phyloP scores from a whole-genome alignment of 2,888 invertebrate genomes.

The Chelonus formosanus region DNA sequence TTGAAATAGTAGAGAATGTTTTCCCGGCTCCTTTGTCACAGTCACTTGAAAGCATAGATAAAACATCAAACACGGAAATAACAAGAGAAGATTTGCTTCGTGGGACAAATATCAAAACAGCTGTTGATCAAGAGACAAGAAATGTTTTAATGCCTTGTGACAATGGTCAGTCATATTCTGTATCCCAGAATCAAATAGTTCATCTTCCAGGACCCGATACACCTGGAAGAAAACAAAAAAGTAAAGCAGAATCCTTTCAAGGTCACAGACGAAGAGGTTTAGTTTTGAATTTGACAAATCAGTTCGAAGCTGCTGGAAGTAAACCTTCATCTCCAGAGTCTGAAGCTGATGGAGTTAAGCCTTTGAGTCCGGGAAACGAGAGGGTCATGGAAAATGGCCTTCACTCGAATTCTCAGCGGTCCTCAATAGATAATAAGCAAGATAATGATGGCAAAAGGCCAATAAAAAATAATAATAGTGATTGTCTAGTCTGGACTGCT shows the following conservation, averaged over 20 bases:
- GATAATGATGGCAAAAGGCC: conserved; percentile 29
- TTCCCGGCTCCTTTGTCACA: conserved; percentile 73
- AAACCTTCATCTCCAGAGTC: conserved; percentile 62
- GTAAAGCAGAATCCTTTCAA: conserved; percentile 73
- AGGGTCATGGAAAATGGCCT: conserved; percentile 40
- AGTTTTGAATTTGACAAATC: conserved; percentile 69
- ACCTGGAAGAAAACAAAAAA: conserved; percentile 73
- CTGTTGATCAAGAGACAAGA: conserved; percentile 71
- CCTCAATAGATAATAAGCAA: conserved; percentile 25
- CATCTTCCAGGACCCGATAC: conserved; percentile 75
- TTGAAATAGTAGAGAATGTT: conserved; percentile 70
- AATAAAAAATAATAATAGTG: conserved; percentile 48
- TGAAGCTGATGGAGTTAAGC: conserved; percentile 41
- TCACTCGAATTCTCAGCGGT: background rate
- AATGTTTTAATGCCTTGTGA: conserved; percentile 87
- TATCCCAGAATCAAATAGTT: conserved; percentile 89
- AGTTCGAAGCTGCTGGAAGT: conserved; percentile 67
- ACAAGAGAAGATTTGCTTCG: conserved; percentile 60
- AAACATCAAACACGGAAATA: conserved; percentile 54
- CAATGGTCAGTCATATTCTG: conserved; percentile 86
- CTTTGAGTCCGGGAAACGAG: conserved; percentile 40
- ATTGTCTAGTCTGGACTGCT: conserved; percentile 67
- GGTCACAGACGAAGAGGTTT: conserved; percentile 65
- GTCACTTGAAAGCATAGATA: conserved; percentile 74
- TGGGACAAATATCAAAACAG: conserved; percentile 58